These are phyloP conservation scores for Cactoblastis cactorum DNA, from an alignment of 2,888 invertebrate species.

Conservation along the genomic window DNA sequence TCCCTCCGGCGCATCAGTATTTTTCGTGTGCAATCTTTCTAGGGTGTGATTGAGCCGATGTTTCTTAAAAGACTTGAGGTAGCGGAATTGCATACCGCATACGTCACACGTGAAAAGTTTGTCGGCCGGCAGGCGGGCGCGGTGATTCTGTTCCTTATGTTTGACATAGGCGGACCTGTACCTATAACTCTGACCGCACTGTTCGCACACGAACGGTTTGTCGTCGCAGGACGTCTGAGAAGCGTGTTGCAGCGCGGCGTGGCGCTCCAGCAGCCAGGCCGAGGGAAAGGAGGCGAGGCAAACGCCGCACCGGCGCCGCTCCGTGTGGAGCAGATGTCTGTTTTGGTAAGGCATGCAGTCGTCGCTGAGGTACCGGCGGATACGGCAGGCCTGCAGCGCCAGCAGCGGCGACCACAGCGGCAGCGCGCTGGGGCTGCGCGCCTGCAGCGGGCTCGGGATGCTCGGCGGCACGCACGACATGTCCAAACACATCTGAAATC, in stretches of 20 bases:
- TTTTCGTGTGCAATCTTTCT: conserved; percentile 88
- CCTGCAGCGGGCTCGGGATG: conserved; percentile 52
- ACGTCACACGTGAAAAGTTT: conserved; percentile 95
- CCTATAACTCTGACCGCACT: conserved; percentile 93
- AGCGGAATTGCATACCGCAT: conserved; percentile 94
- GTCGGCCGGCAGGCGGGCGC: conserved; percentile 91
- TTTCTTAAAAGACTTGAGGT: conserved; percentile 93
- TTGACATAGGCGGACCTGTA: conserved; percentile 87
- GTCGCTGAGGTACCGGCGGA: conserved; percentile 71
- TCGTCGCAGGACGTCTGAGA: conserved; percentile 83
- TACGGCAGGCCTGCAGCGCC: conserved; percentile 68
- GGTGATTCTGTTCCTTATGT: conserved; percentile 93
- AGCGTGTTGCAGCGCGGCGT: conserved; percentile 91
- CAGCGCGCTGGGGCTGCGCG: conserved; percentile 56
- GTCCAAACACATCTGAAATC: conserved; percentile 66
- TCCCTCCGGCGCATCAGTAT: conserved; percentile 69
- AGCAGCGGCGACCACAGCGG: conserved; percentile 71
- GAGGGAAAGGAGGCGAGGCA: conserved; percentile 93
- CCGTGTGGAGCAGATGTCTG: conserved; percentile 56
- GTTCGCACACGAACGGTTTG: conserved; percentile 94
- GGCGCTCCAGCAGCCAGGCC: conserved; percentile 91
- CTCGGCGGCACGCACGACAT: conserved; percentile 57
- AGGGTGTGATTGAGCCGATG: conserved; percentile 92
- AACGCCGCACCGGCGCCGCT: conserved; percentile 85
- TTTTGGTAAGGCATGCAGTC: conserved; percentile 71